Evolutionary conservation across 1,140 invertebrate genomes (phyloP), one percentile per base, ranked within the genome.

Genomic region (Temnothorax longispinosus): DNA sequence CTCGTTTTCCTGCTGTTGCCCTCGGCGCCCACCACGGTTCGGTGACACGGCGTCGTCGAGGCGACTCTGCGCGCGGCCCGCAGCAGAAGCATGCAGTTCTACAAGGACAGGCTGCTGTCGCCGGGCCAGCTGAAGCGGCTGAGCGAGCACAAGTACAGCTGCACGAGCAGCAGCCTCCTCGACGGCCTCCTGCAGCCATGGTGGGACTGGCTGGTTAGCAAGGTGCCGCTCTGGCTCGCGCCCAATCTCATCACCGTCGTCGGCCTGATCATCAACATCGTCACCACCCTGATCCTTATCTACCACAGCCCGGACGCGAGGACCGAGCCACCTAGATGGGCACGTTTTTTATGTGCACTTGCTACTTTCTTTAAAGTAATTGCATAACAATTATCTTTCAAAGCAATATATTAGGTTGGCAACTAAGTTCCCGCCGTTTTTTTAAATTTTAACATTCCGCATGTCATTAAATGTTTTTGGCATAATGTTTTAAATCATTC

Each of bases 191-290:
- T 99, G 92, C 99, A 99, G 95, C 97, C 97, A 47, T 99, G 98
- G 97, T 99, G 99, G 99, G 97, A 98, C 95, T 99, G 98, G 98
- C 96, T 99, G 58, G 98, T 99, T 13, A 96, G 97, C 90, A 97
- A 98, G 94, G 97, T 99, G 89, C 99, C 99, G 10, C 94, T 98
- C 90, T 99, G 98, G 98, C 96, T 99, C 87, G 99, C 99, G 35
- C 99, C 99, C 89, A 99, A 99, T 97, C 97, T 99, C 90, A 98
- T 99, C 89, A 99, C 99, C 77, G 97, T 99, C 47, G 95, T 98
- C 93, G 99, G 99, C 88, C 96, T 99, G 90, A 95, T 98, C 90
- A 96, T 99, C 82, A 99, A 99, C 96, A 97, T 99, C 89, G 92
- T 98, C 44, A 99, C 99, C 32, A 98, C 99, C 77, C 95, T 99